Evolutionary conservation across 2,888 invertebrate genomes (phyloP).

Genomic region (Acleris cristana): DNA sequence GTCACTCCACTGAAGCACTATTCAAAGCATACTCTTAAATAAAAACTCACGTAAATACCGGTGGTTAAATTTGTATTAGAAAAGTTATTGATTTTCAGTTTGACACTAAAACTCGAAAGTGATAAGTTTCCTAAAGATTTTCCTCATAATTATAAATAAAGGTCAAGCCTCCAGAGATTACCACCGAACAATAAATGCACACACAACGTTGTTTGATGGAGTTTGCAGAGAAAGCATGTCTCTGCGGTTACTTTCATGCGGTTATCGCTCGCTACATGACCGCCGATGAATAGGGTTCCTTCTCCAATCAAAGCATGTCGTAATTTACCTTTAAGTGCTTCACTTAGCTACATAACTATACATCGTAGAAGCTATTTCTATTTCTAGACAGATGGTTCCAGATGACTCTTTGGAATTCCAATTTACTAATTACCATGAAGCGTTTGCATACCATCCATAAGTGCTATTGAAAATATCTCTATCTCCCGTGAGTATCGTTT

Average conservation of each 20-base stretch:
- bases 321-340: conserved; percentile 39
- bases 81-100: too few species aligned
- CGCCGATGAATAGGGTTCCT: conserved; percentile 48
- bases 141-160: too few species aligned
- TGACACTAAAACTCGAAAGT: too few species aligned
- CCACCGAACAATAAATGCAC: conserved; percentile 17
- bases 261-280: conserved; percentile 58
- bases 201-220: conserved; percentile 28
- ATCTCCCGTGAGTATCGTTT: too few species aligned
- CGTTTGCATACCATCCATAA: too few species aligned
- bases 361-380: conserved; percentile 18
- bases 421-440: not conserved
- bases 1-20: too few species aligned
- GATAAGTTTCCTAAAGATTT: too few species aligned
- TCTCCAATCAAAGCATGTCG: conserved; percentile 46
- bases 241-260: conserved; percentile 65
- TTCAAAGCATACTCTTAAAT: too few species aligned
- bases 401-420: conserved; percentile 12
- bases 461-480: too few species aligned
- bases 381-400: not conserved
- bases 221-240: conserved; percentile 61
- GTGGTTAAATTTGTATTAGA: too few species aligned
- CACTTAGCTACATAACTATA: not conserved
- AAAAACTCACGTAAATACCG: too few species aligned
- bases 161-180: not conserved